Percentiles rank a stretch among this genome's conserved stretches.
Evolutionary conservation across 2,888 invertebrate genomes (phyloP).

Genomic region (Sarcophaga variegata): DNA sequence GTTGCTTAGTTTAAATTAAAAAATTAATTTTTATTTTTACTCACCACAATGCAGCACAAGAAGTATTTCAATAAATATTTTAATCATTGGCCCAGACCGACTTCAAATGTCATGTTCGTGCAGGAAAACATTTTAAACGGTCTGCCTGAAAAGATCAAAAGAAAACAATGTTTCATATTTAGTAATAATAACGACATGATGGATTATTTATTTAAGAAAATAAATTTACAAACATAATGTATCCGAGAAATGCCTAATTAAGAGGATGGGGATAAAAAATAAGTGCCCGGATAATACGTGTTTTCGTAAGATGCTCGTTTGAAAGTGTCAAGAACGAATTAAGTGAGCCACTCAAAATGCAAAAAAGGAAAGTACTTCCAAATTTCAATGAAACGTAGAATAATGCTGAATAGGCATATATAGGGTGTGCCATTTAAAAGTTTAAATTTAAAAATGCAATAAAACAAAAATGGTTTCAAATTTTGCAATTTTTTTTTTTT

Average conservation of each 20-base stretch:
- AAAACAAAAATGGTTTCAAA: no score
- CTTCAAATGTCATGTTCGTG: slow-evolving; percentile 20
- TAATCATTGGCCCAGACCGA: slow-evolving; percentile 17
- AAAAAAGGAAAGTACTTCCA: no score
- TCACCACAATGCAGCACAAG: neutral
- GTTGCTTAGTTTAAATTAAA: slow-evolving; percentile 13
- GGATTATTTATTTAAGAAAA: slow-evolving; percentile 21
- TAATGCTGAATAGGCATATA: no score
- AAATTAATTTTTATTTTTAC: slow-evolving; percentile 20
- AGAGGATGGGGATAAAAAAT: neutral
- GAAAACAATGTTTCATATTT: neutral
- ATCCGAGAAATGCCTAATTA: neutral
- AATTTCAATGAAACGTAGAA: no score
- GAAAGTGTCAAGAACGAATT: no score
- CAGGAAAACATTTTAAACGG: slow-evolving; percentile 10
- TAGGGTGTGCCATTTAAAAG: no score
- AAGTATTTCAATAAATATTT: neutral
- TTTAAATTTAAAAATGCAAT: no score
- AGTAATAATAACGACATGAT: slow-evolving; percentile 15
- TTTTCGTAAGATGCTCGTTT: neutral
- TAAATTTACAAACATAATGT: neutral
- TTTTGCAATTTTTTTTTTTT: no score
- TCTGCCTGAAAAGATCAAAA: slow-evolving; percentile 17
- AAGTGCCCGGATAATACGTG: no score
- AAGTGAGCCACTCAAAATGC: no score